Conservation (phyloP, 2,888 invertebrate genomes). For the Pterostichus madidus region DNA sequence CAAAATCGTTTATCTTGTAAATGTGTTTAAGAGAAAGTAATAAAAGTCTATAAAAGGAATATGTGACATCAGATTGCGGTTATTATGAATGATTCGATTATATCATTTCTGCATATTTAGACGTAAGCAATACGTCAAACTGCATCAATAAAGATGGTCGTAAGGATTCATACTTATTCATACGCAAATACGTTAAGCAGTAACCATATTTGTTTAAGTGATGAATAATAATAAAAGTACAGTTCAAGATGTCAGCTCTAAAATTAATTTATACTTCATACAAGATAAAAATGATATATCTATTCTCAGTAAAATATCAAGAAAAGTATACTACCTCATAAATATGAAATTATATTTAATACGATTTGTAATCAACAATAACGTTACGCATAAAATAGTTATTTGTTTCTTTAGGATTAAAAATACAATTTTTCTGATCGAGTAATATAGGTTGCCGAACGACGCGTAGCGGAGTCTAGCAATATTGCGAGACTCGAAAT, state of each 20-base stretch:
- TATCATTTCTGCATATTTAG: conserved; percentile 6
- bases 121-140: conserved; percentile 34
- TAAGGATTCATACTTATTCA: conserved; percentile 6
- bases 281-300: no score
- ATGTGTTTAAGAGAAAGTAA: conserved; percentile 27
- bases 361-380: no score
- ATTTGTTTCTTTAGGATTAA: no score
- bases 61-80: conserved; percentile 36
- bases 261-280: neutral
- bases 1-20: conserved; percentile 9
- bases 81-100: conserved; percentile 38
- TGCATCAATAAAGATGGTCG: neutral
- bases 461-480: no score
- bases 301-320: no score
- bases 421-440: no score
- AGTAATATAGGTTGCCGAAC: no score
- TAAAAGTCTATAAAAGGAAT: conserved; percentile 36
- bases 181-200: conserved; percentile 1
- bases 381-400: no score
- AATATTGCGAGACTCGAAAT: no score
- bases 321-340: no score
- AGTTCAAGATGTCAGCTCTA: neutral
- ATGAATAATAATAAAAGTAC: neutral
- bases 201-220: conserved; percentile 29
- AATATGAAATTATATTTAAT: no score